Evolutionary conservation across 1,140 invertebrate species (phyloP), one percentile per base, ranked within the genome.

Genomic region (Lordiphosa mommai): DNA sequence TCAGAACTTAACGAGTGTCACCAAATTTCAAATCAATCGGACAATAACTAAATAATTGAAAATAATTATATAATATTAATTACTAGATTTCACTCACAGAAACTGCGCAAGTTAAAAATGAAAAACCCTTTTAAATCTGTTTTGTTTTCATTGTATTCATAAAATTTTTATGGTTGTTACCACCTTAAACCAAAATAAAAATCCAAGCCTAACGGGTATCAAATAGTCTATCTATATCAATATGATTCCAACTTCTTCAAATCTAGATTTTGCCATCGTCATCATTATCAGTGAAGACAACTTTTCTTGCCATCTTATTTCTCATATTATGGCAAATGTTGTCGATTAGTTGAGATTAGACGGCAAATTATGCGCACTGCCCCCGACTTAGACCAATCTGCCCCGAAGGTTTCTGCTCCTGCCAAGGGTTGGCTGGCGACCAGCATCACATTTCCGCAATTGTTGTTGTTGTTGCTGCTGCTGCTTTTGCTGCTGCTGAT

Each of bases 341-440:
- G 63, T 77, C 77, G 77, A 84, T 84, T 84, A 84, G 79, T 72
- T 72, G 72, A 72, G 77, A 84, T 84, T 84, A 84, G 68, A 77
- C 27, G 71, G 77, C 77, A 72, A 84, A 84, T 84, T 77, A 84
- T 84, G 77, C 71, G 53, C 58, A 41, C 44, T 41, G 20, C 23
- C 10, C 36, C 48, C 36, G 23, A 8, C 16, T 30, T 55, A 51
- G 63, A 49, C 9, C 61, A 66, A 52, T 53, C 20, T 17, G 57
- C 60, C 40, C 50, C 4, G 20, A 34, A 48, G 32, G 46, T 29
- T 10, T 29, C 37, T 27, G 10, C n/a, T 20, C 29, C 37, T 43
- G 44, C 61, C 47, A 58, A 47, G 61, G 63, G 61, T 49, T 61
- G 30, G 52, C 30, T 32, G 17, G 16, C 23, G 2, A 23, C 8